These are phyloP conservation scores for Brachyptera risi DNA, from an alignment of 2,888 invertebrate species.

Conservation along the genomic window DNA sequence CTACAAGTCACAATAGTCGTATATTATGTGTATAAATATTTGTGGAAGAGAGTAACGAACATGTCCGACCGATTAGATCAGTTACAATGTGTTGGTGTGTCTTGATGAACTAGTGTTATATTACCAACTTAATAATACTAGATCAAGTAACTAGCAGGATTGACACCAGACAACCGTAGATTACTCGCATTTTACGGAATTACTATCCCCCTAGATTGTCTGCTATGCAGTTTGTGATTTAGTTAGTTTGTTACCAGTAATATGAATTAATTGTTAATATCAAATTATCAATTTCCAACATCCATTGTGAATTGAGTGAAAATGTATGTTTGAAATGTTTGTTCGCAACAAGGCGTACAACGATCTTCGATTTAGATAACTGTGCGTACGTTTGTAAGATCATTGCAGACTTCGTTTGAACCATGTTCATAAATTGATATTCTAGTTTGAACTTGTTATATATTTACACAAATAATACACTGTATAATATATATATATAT, in stretches of 20 bases:
- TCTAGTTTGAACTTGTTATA: neutral
- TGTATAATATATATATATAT: constrained; percentile 7
- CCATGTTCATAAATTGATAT: neutral
- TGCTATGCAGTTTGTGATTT: constrained; percentile 3
- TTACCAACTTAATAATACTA: neutral
- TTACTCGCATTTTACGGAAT: too few relatives aligned
- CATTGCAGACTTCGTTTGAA: neutral
- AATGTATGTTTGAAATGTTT: too few relatives aligned
- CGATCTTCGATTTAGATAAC: neutral
- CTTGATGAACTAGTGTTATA: constrained; percentile 19
- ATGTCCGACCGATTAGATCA: constrained; percentile 12
- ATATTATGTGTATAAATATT: constrained; percentile 19
- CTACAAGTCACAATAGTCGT: constrained; percentile 15
- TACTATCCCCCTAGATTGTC: constrained; percentile 16
- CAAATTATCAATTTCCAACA: too few relatives aligned
- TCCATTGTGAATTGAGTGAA: too few relatives aligned
- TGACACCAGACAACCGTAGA: too few relatives aligned
- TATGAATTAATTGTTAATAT: too few relatives aligned
- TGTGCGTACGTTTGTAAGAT: neutral
- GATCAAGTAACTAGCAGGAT: too few relatives aligned
- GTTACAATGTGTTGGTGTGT: constrained; percentile 14
- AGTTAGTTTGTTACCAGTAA: neutral
- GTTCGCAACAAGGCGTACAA: too few relatives aligned
- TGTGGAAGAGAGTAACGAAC: constrained; percentile 17
- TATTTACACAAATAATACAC: constrained; percentile 12